Evolutionary conservation across 2,113 vertebrate genomes (phyloP), one percentile per base, ranked within the genome.

Genomic region (Chloebia gouldiae): DNA sequence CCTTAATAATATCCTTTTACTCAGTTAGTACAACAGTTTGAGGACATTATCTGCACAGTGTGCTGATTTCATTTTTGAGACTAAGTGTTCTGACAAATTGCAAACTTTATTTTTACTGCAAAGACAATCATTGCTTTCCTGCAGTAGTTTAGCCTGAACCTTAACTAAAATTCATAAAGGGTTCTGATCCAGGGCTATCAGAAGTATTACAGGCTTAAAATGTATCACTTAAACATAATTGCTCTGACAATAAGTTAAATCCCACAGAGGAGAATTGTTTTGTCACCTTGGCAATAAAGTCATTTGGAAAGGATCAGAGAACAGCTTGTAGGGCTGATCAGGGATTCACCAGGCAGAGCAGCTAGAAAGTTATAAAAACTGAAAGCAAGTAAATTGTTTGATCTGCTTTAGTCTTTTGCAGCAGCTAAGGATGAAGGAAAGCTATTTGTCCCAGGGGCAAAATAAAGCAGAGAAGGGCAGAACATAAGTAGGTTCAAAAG

Each of bases 201-300:
- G 30, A 53, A 77, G 53, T 73, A 83, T 86, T 86, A 82, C 49
- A 63, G 59, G 50, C 76, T 95, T 95, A 82, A 95, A 91, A 76
- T 82, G 37, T 88, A 86, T 81, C 78, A 72, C 57, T 90, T 49
- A 68, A 84, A 90, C 0, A 2, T 82, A 93, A 90, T 90, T 86
- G 71, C 68, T 66, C 42, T 93, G 88, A 90, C 42, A 86, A 18
- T 77, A 92, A 90, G 21, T 61, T 93, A 92, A 70, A 66, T 95
- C 59, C 64, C 60, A 42, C 0, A 1, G 68, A 70, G 39, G 27
- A 86, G 63, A 88, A 90, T 54, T 83, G 79, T 85, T 95, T 90
- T 92, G 94, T 93, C 95, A 90, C 82, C 88, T 92, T 93, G 68
- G 92, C 82, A 93, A 94, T 93, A 86, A 92, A 92, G 82, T 83